Conservation (phyloP, 2,113 vertebrate species). For the Anoura caudifer region DNA sequence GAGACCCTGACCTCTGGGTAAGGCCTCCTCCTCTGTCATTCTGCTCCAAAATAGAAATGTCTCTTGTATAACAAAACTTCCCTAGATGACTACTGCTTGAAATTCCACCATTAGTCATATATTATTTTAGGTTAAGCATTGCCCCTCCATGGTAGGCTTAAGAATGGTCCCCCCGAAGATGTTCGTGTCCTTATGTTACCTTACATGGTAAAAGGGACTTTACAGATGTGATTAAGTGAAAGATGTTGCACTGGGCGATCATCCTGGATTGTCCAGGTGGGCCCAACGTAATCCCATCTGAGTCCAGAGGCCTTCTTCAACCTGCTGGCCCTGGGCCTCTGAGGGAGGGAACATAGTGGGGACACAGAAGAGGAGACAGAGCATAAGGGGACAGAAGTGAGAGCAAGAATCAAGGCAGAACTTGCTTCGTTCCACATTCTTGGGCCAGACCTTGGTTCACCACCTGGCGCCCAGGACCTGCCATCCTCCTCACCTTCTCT, state of each 20-base stretch:
- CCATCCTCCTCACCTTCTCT: not conserved
- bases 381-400: not conserved
- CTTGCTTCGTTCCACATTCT: not conserved
- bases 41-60: conserved; percentile 10
- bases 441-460: not conserved
- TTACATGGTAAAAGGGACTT: not conserved
- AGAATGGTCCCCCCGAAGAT: not conserved
- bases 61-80: not conserved
- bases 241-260: not conserved
- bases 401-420: not conserved
- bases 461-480: too few species aligned
- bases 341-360: not conserved
- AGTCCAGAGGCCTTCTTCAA: not conserved
- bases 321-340: not conserved
- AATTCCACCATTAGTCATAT: not conserved
- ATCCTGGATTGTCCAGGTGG: not conserved
- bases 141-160: not conserved
- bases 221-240: not conserved
- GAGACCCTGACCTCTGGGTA: not conserved
- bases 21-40: not conserved
- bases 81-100: not conserved
- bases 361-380: not conserved
- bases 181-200: not conserved
- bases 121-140: not conserved
- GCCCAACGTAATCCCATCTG: not conserved